Evolutionary conservation across 2,888 invertebrate species (phyloP), one percentile per base, ranked within the genome.

Genomic region (Xestia rhomboidea): DNA sequence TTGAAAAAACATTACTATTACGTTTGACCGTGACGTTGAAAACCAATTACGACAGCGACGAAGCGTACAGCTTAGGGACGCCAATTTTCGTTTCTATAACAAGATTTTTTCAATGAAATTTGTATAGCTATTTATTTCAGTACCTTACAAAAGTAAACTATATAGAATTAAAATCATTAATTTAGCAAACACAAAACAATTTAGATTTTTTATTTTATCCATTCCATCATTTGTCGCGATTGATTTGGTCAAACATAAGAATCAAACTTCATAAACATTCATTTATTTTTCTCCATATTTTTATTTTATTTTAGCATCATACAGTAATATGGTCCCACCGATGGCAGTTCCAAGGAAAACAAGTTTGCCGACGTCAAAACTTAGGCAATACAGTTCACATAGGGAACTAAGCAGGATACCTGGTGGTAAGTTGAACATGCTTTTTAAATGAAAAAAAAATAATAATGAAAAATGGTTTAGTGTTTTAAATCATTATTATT

Each of bases 351-450:
- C 93, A 38, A 92, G 93, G 79, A 95, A 95, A 87, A 93, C 95
- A 2, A 90, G 92, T 78, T 91, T 97, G 87, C 97, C 97, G 11
- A 96, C 96, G 0, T 97, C 97, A 63, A 97, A 97, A 88, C 92
- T 97, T 81, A 93, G 97, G 84, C 97, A 97, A 85, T 97, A 97
- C 90, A 97, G 97, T 89, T 97, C 97, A 74, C 97, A 97, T 89
- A 96, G 94, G 86, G 97, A 97, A 88, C 94, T 97, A 18, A 95
- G 91, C 88, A 94, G 96, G 86, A 95, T 97, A 93, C 95, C 96
- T 51, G 95, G 44, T 44, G 73, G 97, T 96, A 87, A 92, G 92
- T 87, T 60, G 5, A 30, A 30, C 51, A 64, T 66, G 64, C 79
- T 80, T 80, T 60, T 51, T n/a, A n/a, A n/a, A n/a, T n/a, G n/a